phyloP scores from a whole-genome alignment of 1,140 invertebrate species.

The Antheraea mylitta region DNA sequence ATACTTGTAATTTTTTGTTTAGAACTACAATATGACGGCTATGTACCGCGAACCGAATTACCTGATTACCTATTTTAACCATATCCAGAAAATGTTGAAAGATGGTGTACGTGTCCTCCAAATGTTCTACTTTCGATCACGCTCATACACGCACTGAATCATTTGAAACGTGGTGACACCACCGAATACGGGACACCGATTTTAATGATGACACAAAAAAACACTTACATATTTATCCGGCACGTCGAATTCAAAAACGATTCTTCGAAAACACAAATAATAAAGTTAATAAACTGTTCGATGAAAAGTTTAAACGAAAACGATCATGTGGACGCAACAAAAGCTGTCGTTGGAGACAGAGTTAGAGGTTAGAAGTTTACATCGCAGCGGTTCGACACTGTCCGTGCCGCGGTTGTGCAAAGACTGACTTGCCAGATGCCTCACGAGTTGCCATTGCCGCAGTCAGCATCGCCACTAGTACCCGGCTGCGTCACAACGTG shows the following conservation, averaged over 20 bases:
- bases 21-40: background rate
- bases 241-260: slow-evolving; percentile 33
- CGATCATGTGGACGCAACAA: slow-evolving; percentile 50
- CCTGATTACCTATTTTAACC: slow-evolving; percentile 46
- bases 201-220: slow-evolving; percentile 56
- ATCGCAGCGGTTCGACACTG: slow-evolving; percentile 72
- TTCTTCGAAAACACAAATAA: slow-evolving; percentile 39
- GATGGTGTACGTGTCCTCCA: background rate
- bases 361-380: slow-evolving; percentile 63
- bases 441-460: slow-evolving; percentile 11
- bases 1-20: background rate
- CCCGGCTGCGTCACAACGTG: slow-evolving; percentile 30
- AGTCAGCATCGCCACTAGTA: slow-evolving; percentile 27
- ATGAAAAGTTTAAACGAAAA: slow-evolving; percentile 43
- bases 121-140: slow-evolving; percentile 8
- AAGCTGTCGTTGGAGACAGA: slow-evolving; percentile 72
- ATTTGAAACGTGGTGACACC: slow-evolving; percentile 5
- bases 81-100: slow-evolving; percentile 40
- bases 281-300: slow-evolving; percentile 43
- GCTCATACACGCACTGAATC: slow-evolving; percentile 6
- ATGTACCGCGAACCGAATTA: slow-evolving; percentile 15
- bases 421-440: slow-evolving; percentile 40
- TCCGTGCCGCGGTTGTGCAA: slow-evolving; percentile 63
- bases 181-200: slow-evolving; percentile 6
- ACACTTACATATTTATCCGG: slow-evolving; percentile 64